Conservation (phyloP, 1,140 invertebrate genomes). For the Andrena cerasifolii region DNA sequence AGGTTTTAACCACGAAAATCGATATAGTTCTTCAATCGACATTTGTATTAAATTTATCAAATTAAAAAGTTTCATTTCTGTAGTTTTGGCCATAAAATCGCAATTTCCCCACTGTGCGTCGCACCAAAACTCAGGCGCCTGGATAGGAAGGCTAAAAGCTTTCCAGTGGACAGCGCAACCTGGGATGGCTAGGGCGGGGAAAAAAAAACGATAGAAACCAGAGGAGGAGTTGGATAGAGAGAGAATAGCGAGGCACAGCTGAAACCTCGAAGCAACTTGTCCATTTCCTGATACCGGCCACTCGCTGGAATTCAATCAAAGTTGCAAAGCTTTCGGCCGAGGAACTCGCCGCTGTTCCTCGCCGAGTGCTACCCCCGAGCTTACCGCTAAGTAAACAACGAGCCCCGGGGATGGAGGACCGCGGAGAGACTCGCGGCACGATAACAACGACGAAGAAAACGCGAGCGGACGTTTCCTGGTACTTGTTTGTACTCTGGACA, state of each 20-base stretch:
- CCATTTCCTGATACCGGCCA: slow-evolving; percentile 62
- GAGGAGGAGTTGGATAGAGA: too few relatives aligned
- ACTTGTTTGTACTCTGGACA: slow-evolving; percentile 33
- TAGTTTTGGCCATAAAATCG: too few relatives aligned
- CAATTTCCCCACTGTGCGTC: too few relatives aligned
- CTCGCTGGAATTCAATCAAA: slow-evolving; percentile 71
- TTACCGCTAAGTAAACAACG: slow-evolving; percentile 42
- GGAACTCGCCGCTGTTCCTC: slow-evolving; percentile 24
- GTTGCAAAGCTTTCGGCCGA: slow-evolving; percentile 67
- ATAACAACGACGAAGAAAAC: slow-evolving; percentile 45
- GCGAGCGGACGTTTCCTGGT: slow-evolving; percentile 18
- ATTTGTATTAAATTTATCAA: too few relatives aligned
- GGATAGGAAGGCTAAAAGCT: slow-evolving; percentile 42
- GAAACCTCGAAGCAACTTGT: slow-evolving; percentile 59
- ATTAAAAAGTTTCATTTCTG: too few relatives aligned
- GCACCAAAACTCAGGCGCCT: slow-evolving; percentile 4
- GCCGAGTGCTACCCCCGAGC: background rate
- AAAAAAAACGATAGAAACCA: background rate
- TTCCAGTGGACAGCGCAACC: background rate
- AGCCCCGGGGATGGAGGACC: slow-evolving; percentile 3
- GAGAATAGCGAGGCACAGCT: background rate
- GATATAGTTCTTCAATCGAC: too few relatives aligned
- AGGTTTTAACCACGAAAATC: too few relatives aligned
- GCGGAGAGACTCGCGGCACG: slow-evolving; percentile 4
- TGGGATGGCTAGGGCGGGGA: background rate